These are phyloP conservation scores for Tillus elongatus DNA, from an alignment of 2,888 invertebrate species.

Conservation along the genomic window DNA sequence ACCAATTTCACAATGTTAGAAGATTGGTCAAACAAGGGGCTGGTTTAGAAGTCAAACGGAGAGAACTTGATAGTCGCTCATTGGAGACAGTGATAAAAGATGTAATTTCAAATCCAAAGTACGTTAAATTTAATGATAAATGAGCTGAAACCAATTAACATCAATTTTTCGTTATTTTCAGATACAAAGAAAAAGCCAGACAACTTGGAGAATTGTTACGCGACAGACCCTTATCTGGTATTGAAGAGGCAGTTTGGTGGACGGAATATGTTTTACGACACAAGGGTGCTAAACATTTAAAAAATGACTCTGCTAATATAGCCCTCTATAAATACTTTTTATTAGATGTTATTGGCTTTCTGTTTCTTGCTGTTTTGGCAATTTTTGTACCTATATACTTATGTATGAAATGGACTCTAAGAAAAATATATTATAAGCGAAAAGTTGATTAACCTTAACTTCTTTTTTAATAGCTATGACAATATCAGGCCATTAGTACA, in stretches of 20 bases:
- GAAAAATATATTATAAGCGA: too few relatives aligned
- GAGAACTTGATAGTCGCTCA: not conserved
- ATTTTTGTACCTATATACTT: too few relatives aligned
- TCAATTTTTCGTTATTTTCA: not conserved
- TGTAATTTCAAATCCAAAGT: not conserved
- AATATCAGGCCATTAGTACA: too few relatives aligned
- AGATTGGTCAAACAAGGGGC: not conserved
- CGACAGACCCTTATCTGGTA: not conserved
- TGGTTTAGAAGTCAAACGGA: not conserved
- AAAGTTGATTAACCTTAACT: too few relatives aligned
- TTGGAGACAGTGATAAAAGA: not conserved
- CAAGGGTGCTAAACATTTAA: not conserved
- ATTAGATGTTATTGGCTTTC: too few relatives aligned
- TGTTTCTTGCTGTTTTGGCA: too few relatives aligned
- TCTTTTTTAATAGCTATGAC: too few relatives aligned
- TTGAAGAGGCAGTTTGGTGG: conserved; percentile 1
- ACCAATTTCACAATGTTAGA: not conserved
- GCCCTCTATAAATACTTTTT: too few relatives aligned
- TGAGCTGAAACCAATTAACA: too few relatives aligned
- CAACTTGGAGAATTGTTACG: not conserved
- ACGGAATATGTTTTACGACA: not conserved
- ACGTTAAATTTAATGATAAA: not conserved
- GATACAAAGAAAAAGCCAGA: not conserved
- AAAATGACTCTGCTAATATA: too few relatives aligned
- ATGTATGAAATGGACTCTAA: too few relatives aligned